These are phyloP conservation scores for Brachypteracias leptosomus DNA, from an alignment of 2,113 vertebrate genomes.

Conservation along the genomic window DNA sequence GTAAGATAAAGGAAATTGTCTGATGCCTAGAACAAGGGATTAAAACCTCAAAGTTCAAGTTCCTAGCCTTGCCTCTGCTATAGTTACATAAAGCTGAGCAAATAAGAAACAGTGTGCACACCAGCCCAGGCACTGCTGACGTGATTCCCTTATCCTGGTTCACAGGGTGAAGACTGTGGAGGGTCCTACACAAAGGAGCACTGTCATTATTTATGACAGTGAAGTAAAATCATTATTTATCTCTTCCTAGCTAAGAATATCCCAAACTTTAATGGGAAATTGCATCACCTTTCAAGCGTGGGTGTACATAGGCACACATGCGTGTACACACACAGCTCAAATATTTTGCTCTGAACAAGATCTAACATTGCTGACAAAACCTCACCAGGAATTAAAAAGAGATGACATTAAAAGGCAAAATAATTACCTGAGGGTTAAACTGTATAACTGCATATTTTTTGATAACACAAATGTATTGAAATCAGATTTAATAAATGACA, in stretches of 20 bases:
- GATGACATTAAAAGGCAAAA: neutral
- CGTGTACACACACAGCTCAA: constrained; percentile 9
- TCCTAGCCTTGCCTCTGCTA: neutral
- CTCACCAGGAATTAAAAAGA: neutral
- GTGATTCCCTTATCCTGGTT: neutral
- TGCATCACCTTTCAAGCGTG: constrained; percentile 43
- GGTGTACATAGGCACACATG: neutral
- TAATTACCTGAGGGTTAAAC: neutral
- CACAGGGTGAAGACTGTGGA: neutral
- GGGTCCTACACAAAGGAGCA: neutral
- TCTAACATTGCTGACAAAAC: neutral
- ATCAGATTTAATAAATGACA: neutral
- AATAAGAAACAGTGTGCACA: neutral
- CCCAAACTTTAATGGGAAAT: neutral
- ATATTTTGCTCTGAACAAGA: constrained; percentile 34
- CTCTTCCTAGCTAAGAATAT: neutral
- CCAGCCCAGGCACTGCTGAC: neutral
- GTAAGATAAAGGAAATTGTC: neutral
- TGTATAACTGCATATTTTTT: neutral
- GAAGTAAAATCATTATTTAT: neutral
- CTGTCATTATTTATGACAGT: neutral
- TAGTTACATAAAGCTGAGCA: neutral
- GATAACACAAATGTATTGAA: neutral
- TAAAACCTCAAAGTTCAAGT: neutral
- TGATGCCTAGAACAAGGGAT: neutral